Conservation (phyloP, 2,113 vertebrate species). For the Falco punctatus region DNA sequence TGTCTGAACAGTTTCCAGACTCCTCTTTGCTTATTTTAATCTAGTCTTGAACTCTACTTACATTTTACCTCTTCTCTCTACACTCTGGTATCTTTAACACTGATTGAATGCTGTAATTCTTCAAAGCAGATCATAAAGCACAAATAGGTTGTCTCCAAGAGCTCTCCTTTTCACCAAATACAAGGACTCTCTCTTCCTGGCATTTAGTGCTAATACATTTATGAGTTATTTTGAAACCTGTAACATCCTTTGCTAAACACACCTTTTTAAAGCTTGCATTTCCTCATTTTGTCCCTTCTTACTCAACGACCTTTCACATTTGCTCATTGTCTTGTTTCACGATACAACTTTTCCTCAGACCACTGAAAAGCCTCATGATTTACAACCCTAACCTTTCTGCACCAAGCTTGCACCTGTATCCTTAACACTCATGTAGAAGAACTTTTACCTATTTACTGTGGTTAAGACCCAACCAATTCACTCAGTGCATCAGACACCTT, state of each 20-base stretch:
- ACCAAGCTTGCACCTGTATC: neutral
- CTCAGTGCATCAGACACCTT: neutral
- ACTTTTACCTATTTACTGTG: neutral
- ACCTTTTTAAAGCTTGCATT: neutral
- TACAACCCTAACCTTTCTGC: neutral
- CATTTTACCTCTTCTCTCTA: neutral
- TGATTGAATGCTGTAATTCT: neutral
- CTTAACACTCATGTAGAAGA: neutral
- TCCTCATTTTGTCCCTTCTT: neutral
- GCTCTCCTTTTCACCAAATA: neutral
- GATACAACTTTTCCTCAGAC: neutral
- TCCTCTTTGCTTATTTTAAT: neutral
- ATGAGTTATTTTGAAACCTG: neutral
- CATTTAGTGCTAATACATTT: neutral
- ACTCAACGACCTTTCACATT: neutral
- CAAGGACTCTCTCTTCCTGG: neutral
- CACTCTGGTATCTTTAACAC: neutral
- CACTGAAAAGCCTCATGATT: neutral
- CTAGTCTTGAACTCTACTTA: neutral
- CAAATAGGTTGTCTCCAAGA: neutral
- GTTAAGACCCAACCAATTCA: neutral
- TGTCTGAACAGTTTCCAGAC: neutral
- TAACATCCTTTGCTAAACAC: neutral
- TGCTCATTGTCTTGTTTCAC: neutral
- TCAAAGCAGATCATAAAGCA: neutral